Conservation (phyloP, 1,140 invertebrate species). For the Drosophila fuyamai region DNA sequence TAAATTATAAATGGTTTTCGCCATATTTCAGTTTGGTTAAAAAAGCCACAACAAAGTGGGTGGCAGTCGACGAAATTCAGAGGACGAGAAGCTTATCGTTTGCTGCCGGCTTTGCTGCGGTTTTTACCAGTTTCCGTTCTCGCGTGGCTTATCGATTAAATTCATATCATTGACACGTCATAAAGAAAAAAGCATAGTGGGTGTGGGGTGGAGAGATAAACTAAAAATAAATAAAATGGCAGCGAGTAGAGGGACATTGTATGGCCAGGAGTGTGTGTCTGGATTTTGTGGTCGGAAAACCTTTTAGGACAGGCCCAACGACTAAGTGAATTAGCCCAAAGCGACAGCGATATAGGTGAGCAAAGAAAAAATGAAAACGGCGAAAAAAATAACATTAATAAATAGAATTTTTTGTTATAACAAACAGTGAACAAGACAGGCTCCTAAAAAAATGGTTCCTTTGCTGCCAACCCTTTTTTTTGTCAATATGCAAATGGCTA, state of each 20-base stretch:
- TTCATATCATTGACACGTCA: slow-evolving; percentile 53
- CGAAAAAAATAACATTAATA: slow-evolving; percentile 34
- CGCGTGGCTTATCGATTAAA: slow-evolving; percentile 50
- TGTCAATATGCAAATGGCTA: slow-evolving; percentile 63
- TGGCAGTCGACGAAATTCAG: background rate
- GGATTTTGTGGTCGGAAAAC: slow-evolving; percentile 46
- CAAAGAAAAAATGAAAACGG: slow-evolving; percentile 14
- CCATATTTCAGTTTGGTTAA: slow-evolving; percentile 34
- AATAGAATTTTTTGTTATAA: slow-evolving; percentile 35
- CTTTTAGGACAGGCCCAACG: slow-evolving; percentile 34
- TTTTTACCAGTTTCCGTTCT: slow-evolving; percentile 44
- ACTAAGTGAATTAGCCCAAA: slow-evolving; percentile 51
- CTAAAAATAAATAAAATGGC: slow-evolving; percentile 41
- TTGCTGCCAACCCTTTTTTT: slow-evolving; percentile 20
- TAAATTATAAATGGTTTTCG: slow-evolving; percentile 45
- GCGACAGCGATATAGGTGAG: slow-evolving; percentile 25
- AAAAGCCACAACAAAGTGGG: slow-evolving; percentile 27
- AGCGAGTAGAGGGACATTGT: background rate
- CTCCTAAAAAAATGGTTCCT: slow-evolving; percentile 11
- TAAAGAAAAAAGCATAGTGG: slow-evolving; percentile 32
- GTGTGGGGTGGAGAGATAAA: slow-evolving; percentile 23
- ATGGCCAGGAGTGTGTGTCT: background rate
- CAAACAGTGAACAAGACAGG: slow-evolving; percentile 18
- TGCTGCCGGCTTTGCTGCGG: slow-evolving; percentile 40
- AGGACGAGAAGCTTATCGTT: slow-evolving; percentile 39